Percentiles rank a stretch among this genome's conserved stretches.
Evolutionary conservation across 2,113 vertebrate species (phyloP).

Genomic region (Cyanistes caeruleus): DNA sequence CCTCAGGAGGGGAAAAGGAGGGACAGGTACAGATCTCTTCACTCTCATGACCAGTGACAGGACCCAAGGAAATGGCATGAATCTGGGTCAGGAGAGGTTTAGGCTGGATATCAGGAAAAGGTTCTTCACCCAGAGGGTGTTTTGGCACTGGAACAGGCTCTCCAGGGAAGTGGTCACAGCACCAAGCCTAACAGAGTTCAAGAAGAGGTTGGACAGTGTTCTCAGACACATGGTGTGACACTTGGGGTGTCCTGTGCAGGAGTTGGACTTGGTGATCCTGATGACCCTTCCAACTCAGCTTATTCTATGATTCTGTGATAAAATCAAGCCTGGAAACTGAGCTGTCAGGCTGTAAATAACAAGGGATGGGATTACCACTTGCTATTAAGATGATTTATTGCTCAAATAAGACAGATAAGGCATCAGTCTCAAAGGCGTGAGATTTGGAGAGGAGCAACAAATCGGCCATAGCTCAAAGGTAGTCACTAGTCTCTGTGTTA

Average conservation of each 20-base stretch:
- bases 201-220: neutral
- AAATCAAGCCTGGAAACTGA: neutral
- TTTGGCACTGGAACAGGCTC: neutral
- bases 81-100: neutral
- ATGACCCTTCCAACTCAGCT: neutral
- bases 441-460: no score
- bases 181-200: neutral
- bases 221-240: neutral
- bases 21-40: neutral
- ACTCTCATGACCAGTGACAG: neutral
- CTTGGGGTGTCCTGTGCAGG: neutral
- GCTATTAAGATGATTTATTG: no score
- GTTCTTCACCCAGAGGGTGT: neutral
- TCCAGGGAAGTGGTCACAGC: neutral
- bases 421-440: no score
- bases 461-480: no score
- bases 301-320: neutral
- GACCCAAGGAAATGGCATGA: accelerated
- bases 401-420: no score
- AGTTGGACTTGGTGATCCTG: neutral
- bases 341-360: no score
- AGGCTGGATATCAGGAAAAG: neutral
- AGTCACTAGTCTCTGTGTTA: no score
- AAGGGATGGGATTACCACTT: no score
- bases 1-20: neutral